Conservation (phyloP, 2,113 vertebrate genomes). For the Sinocyclocheilus maitianheensis region DNA sequence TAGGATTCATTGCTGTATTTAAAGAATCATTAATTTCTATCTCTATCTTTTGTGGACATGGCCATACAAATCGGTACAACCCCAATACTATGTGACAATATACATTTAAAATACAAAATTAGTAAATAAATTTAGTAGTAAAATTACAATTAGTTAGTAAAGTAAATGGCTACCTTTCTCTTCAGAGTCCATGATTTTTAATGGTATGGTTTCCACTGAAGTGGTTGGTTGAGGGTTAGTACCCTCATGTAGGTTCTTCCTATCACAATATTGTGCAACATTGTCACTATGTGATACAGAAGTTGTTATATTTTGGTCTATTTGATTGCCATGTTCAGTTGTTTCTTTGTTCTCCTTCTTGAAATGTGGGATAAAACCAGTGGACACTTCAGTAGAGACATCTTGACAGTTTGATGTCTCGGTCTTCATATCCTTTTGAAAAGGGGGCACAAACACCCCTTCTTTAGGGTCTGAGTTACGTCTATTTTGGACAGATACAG, state of each 20-base stretch:
- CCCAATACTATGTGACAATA: background rate
- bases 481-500: conserved; percentile 16
- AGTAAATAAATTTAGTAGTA: background rate
- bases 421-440: conserved; percentile 58
- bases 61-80: background rate
- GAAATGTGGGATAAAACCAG: conserved; percentile 84
- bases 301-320: background rate
- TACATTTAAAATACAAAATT: background rate
- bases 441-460: conserved; percentile 64
- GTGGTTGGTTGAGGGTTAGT: background rate
- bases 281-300: background rate
- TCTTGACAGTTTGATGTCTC: conserved; percentile 57
- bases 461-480: conserved; percentile 39
- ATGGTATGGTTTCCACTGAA: background rate
- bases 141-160: background rate
- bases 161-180: conserved; percentile 16
- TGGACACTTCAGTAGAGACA: conserved; percentile 57
- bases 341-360: conserved; percentile 70
- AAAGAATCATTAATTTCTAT: background rate
- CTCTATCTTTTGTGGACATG: background rate
- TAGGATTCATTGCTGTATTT: background rate
- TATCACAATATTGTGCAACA: background rate
- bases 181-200: background rate
- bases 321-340: conserved; percentile 30
- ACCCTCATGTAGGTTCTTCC: background rate